These are phyloP conservation scores for Andrena bucephala DNA, from an alignment of 2,888 invertebrate genomes.

Conservation along the genomic window DNA sequence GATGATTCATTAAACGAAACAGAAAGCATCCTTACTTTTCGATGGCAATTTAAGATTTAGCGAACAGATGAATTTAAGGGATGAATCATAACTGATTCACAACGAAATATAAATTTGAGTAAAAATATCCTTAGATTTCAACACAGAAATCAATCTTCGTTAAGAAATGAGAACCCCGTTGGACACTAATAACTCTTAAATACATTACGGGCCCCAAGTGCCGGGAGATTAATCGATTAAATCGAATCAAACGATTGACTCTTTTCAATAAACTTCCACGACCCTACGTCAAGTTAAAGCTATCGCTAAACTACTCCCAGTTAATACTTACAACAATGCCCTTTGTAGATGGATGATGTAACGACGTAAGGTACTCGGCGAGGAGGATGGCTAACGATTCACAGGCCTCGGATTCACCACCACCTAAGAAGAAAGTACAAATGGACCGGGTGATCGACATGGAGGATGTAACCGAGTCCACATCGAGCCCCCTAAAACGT, in stretches of 20 bases:
- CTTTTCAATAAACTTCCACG: slow-evolving; percentile 4
- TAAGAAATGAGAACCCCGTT: neutral
- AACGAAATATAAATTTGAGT: neutral
- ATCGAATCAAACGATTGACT: too few species aligned
- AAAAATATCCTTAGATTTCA: too few species aligned
- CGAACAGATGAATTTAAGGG: slow-evolving; percentile 2
- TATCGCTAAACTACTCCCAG: neutral
- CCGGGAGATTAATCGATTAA: too few species aligned
- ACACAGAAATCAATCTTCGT: neutral
- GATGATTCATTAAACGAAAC: neutral
- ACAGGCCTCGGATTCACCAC: slow-evolving; percentile 59
- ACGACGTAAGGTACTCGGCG: slow-evolving; percentile 27
- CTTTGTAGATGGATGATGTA: slow-evolving; percentile 62
- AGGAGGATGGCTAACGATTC: slow-evolving; percentile 43
- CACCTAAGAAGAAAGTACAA: slow-evolving; percentile 74
- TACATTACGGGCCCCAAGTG: too few species aligned
- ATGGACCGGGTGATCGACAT: slow-evolving; percentile 66
- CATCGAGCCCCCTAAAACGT: slow-evolving; percentile 66
- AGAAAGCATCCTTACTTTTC: too few species aligned
- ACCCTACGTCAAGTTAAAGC: neutral
- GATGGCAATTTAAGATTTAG: too few species aligned
- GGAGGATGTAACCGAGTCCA: slow-evolving; percentile 59
- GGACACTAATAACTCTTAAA: neutral
- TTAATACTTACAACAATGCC: slow-evolving; percentile 36
- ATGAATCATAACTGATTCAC: slow-evolving; percentile 8